Conservation (phyloP, 2,113 vertebrate genomes). For the Saguinus midas region DNA sequence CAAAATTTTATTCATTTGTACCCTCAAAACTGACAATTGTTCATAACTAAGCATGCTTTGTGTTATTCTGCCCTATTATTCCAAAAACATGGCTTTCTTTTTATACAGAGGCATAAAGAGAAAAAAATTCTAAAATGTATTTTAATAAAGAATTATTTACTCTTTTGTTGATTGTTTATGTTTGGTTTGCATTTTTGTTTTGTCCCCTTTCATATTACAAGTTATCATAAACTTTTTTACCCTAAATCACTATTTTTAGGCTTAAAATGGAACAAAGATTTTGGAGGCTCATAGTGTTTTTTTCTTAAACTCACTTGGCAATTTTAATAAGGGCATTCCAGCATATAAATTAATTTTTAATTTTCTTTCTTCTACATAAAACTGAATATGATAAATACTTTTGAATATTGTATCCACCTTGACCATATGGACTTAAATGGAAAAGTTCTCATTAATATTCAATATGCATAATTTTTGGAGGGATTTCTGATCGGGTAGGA, state of each 20-base stretch:
- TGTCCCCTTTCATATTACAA: not conserved
- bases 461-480: not conserved
- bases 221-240: not conserved
- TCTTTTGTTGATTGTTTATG: not conserved
- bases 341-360: constrained; percentile 7
- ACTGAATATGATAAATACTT: not conserved
- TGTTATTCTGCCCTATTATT: not conserved
- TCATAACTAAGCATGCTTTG: not conserved
- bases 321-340: not conserved
- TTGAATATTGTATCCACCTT: constrained; percentile 16
- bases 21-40: not conserved
- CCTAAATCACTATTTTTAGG: not conserved
- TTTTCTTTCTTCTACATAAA: not conserved
- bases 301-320: constrained; percentile 12
- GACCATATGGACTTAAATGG: not conserved
- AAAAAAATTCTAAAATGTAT: not conserved
- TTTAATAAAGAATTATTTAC: not conserved
- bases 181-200: not conserved
- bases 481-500: not conserved
- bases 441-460: constrained; percentile 59
- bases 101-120: not conserved
- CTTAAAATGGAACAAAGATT: not conserved
- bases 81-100: not conserved
- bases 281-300: not conserved
- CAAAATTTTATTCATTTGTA: not conserved